Conservation (phyloP, 2,888 invertebrate species). For the Standfussiana lucernea region DNA sequence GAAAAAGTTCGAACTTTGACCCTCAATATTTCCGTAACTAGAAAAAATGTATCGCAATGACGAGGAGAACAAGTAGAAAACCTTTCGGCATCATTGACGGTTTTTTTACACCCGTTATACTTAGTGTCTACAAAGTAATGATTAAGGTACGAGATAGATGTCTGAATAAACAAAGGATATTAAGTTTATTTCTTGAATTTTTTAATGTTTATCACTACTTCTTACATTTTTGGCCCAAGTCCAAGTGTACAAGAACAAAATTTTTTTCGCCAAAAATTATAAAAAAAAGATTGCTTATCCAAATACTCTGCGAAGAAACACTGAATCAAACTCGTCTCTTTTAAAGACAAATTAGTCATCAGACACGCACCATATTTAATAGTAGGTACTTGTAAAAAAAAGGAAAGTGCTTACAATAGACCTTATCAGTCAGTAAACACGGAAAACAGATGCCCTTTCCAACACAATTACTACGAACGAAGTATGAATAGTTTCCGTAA, state of each 20-base stretch:
- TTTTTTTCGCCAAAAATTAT: too few species aligned
- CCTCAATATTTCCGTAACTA: too few species aligned
- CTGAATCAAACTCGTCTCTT: neutral
- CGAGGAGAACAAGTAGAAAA: too few species aligned
- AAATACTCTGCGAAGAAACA: neutral
- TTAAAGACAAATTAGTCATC: neutral
- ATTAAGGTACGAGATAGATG: neutral
- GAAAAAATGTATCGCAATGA: too few species aligned
- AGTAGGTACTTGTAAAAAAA: neutral
- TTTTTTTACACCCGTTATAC: too few species aligned
- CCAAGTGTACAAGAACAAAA: too few species aligned
- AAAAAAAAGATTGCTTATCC: neutral
- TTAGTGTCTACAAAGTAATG: neutral
- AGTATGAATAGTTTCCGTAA: slow-evolving; percentile 37
- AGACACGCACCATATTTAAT: neutral
- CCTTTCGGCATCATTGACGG: too few species aligned
- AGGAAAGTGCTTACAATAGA: neutral
- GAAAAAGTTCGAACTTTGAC: too few species aligned
- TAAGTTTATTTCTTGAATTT: neutral
- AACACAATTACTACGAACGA: slow-evolving; percentile 6
- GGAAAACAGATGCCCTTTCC: slow-evolving; percentile 43
- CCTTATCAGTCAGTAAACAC: slow-evolving; percentile 28
- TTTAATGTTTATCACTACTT: neutral
- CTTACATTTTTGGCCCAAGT: neutral
- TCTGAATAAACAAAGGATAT: neutral